These are phyloP conservation scores for Conopomorpha cramerella DNA, from an alignment of 1,140 invertebrate genomes.

Conservation along the genomic window DNA sequence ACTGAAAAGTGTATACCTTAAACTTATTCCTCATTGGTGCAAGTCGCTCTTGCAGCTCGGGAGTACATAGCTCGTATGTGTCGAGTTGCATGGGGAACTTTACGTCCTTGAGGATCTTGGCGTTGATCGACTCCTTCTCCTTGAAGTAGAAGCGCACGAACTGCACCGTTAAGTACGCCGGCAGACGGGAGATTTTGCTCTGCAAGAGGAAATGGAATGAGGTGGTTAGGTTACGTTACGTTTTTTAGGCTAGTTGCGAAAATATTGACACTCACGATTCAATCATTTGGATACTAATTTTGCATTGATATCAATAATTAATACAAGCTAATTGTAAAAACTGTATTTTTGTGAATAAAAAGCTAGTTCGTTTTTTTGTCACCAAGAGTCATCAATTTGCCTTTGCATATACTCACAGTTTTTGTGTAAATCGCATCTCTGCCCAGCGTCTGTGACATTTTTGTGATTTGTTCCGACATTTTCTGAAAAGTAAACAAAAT, in stretches of 20 bases:
- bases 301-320: no score
- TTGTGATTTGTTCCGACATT: constrained; percentile 94
- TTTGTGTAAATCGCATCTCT: constrained; percentile 93
- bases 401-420: constrained; percentile 79
- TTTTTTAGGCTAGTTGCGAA: no score
- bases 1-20: no score
- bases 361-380: no score
- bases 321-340: constrained; percentile 4
- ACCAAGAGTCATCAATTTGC: no score
- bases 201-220: no score
- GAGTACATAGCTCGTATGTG: constrained; percentile 92
- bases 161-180: constrained; percentile 95
- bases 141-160: constrained; percentile 99
- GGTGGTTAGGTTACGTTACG: no score
- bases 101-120: constrained; percentile 97
- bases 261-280: no score
- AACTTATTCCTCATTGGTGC: constrained; percentile 89
- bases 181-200: constrained; percentile 91
- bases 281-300: no score
- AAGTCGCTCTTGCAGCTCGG: constrained; percentile 88
- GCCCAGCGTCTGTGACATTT: constrained; percentile 85
- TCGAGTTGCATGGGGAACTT: constrained; percentile 97
- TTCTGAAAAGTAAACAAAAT: constrained; percentile 67
- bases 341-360: constrained; percentile 1
- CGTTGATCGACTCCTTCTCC: constrained; percentile 94